Percentiles rank a stretch among this genome's conserved stretches.
Evolutionary conservation across 2,113 vertebrate species (phyloP).

Genomic region (Onychostoma macrolepis): DNA sequence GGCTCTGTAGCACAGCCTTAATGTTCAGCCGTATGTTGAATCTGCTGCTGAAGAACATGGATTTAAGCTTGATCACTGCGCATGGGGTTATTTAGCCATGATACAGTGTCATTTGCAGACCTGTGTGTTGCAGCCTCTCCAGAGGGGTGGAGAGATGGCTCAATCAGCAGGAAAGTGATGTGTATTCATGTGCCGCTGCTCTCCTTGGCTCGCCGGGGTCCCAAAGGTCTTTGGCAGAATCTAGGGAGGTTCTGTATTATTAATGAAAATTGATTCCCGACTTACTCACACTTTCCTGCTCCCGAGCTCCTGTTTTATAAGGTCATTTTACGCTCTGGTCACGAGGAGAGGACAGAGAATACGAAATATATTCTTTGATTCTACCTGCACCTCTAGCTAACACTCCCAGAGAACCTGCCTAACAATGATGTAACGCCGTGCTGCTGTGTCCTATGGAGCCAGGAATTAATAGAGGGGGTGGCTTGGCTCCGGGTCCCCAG

Average conservation of each 20-base stretch:
- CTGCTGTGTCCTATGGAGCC: slow-evolving; percentile 12
- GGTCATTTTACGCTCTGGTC: slow-evolving; percentile 15
- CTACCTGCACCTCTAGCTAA: slow-evolving; percentile 37
- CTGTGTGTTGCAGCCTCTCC: slow-evolving; percentile 26
- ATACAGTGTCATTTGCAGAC: slow-evolving; percentile 1
- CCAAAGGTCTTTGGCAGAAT: slow-evolving; percentile 51
- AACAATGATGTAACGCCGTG: slow-evolving; percentile 44
- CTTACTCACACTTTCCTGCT: slow-evolving; percentile 57
- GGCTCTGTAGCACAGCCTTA: not conserved
- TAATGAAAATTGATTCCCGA: slow-evolving; percentile 60
- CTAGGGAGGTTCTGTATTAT: slow-evolving; percentile 52
- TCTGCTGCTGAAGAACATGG: not conserved
- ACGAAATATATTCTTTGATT: not conserved
- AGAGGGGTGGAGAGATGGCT: slow-evolving; percentile 41
- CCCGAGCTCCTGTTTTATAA: slow-evolving; percentile 20
- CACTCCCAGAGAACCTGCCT: slow-evolving; percentile 36
- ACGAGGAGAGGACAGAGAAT: not conserved
- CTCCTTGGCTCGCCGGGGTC: slow-evolving; percentile 30
- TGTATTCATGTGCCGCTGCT: slow-evolving; percentile 51
- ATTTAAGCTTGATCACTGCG: slow-evolving; percentile 16
- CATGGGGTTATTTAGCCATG: slow-evolving; percentile 21
- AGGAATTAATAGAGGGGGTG: slow-evolving; percentile 50
- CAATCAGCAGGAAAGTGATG: slow-evolving; percentile 45
- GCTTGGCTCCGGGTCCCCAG: slow-evolving; percentile 16
- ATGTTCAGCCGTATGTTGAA: not conserved